phyloP scores from a whole-genome alignment of 2,113 vertebrate genomes.

The Thunnus maccoyii region DNA sequence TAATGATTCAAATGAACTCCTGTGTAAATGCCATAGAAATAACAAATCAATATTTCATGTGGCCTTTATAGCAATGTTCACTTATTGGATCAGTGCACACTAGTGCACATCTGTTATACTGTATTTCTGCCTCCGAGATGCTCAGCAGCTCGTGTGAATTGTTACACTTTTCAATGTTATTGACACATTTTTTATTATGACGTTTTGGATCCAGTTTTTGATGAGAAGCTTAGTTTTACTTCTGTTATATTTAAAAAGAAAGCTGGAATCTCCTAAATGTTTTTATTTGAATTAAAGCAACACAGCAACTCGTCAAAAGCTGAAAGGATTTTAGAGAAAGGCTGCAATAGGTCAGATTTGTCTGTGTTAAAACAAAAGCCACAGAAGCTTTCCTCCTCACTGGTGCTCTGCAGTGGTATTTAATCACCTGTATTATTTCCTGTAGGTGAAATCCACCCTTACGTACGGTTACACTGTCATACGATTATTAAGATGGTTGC shows the following conservation, averaged over 20 bases:
- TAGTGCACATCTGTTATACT: background rate
- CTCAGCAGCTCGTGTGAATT: background rate
- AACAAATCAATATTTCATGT: constrained; percentile 51
- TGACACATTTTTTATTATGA: background rate
- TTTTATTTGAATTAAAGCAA: background rate
- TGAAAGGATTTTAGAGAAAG: no score
- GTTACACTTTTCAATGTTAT: background rate
- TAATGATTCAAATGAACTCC: constrained; percentile 17
- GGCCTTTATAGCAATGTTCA: constrained; percentile 34
- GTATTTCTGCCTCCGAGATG: background rate
- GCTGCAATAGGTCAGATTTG: no score
- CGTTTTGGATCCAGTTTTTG: background rate
- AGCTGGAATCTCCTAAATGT: background rate
- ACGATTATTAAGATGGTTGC: background rate
- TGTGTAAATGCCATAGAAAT: constrained; percentile 20
- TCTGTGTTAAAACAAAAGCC: no score
- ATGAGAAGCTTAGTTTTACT: background rate
- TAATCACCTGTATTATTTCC: no score
- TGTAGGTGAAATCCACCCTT: no score
- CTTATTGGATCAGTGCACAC: constrained; percentile 22
- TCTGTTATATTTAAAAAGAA: background rate
- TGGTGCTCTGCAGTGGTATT: no score
- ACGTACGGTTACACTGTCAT: no score
- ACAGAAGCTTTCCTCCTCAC: no score
- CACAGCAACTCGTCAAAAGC: no score